phyloP scores from a whole-genome alignment of 2,113 vertebrate genomes.

The Bucco capensis region DNA sequence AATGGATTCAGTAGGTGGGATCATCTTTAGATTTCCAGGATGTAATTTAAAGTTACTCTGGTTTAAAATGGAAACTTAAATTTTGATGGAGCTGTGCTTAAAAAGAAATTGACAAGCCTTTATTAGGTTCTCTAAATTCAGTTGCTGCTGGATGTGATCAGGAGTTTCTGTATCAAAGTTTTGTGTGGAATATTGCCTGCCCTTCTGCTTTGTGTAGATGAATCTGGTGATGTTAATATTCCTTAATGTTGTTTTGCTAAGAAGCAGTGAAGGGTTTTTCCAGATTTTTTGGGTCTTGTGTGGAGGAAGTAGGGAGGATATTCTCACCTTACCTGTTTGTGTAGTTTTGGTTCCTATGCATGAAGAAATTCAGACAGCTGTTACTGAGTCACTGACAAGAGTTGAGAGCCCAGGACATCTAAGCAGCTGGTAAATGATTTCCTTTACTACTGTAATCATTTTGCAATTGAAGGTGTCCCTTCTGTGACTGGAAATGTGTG shows the following conservation, averaged over 20 bases:
- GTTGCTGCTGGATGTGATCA: not conserved
- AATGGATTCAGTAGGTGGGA: not conserved
- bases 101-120: rapidly evolving
- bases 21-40: not conserved
- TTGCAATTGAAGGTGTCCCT: not conserved
- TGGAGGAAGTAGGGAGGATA: not conserved
- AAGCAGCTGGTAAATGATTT: not conserved
- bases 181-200: not conserved
- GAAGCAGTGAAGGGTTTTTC: not conserved
- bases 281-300: not conserved
- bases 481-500: not conserved
- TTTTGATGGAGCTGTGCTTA: not conserved
- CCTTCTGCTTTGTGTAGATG: not conserved
- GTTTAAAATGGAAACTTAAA: not conserved
- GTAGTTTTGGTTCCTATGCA: not conserved
- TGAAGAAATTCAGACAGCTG: not conserved
- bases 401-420: not conserved
- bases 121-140: not conserved
- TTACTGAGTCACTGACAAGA: not conserved
- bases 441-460: not conserved
- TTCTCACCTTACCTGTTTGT: not conserved
- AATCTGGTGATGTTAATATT: not conserved
- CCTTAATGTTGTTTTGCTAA: not conserved
- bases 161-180: not conserved
- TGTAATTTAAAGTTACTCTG: not conserved